Evolutionary conservation across 2,113 vertebrate species (phyloP), one percentile per base, ranked within the genome.

Genomic region (Nibea albiflora): DNA sequence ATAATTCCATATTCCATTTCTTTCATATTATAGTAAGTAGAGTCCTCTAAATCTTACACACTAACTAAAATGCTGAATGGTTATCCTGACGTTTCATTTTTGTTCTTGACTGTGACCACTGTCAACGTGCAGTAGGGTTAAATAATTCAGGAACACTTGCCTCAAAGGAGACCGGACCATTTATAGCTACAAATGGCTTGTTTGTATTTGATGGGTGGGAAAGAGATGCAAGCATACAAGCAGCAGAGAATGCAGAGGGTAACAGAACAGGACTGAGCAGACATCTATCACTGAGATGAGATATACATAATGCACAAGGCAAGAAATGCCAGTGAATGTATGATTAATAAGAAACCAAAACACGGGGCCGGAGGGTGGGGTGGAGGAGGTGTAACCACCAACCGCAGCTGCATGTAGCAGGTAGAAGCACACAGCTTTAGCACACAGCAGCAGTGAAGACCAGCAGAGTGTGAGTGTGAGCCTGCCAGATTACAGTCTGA

Each of bases 91-190:
- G 31, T 75, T 71, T 69, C 26, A 46, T 72, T 79, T 73, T 75
- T 28, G 26, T 16, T 61, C 82, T 65, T 57, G 57, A 9, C 61
- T 69, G 4, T 56, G 31, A 64, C 35, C 4, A 46, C 44, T 64
- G 52, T 86, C 77, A 80, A 57, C 85, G 56, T 73, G 22, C 35
- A 70, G 42, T 0, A 19, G 44, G 52, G 86, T 86, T 92, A 6
- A 91, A 89, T 89, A 80, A 91, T 90, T 91, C 66, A 89, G 44
- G 81, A 67, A 52, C 35, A 50, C 77, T 85, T 77, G 64, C 68
- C 17, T 85, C 65, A 72, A 87, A 74, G 83, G 52, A 69, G 54
- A 63, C 17, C 0, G 17, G 49, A 26, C 63, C 71, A 86, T 92
- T 85, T 88, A 81, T 85, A 81, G 86, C 67, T 47, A 77, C 68